Evolutionary conservation across 2,797 vertebrate genomes (phyloP).

Genomic region (Gymnocypris eckloni): DNA sequence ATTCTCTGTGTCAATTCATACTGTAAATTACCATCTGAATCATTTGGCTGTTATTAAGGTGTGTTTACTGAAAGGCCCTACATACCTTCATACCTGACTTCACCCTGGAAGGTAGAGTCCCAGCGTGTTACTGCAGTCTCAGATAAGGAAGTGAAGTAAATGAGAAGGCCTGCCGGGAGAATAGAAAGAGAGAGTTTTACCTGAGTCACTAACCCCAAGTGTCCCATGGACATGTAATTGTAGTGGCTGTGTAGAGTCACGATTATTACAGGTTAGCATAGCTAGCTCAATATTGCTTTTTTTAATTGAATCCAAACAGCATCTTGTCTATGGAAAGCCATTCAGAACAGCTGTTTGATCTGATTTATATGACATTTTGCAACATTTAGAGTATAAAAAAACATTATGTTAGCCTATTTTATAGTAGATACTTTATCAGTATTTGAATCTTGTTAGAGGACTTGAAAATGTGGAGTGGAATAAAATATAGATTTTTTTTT

Average conservation of each 20-base stretch:
- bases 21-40: slow-evolving; percentile 33
- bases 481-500: neutral
- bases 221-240: neutral
- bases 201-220: neutral
- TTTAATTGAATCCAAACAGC: neutral
- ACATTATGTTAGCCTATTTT: neutral
- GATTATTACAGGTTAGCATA: neutral
- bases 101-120: slow-evolving; percentile 19
- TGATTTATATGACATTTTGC: neutral
- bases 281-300: neutral
- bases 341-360: too few species aligned
- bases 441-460: too few species aligned
- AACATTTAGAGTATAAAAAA: neutral
- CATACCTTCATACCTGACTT: slow-evolving; percentile 27
- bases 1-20: slow-evolving; percentile 10
- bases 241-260: neutral
- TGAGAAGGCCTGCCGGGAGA: neutral
- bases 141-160: slow-evolving; percentile 26
- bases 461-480: too few species aligned
- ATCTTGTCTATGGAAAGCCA: too few species aligned
- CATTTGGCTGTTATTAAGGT: slow-evolving; percentile 13
- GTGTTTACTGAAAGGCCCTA: slow-evolving; percentile 27
- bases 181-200: neutral
- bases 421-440: too few species aligned
- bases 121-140: neutral